Conservation (phyloP, 2,888 invertebrate species). For the Alcis repandata region DNA sequence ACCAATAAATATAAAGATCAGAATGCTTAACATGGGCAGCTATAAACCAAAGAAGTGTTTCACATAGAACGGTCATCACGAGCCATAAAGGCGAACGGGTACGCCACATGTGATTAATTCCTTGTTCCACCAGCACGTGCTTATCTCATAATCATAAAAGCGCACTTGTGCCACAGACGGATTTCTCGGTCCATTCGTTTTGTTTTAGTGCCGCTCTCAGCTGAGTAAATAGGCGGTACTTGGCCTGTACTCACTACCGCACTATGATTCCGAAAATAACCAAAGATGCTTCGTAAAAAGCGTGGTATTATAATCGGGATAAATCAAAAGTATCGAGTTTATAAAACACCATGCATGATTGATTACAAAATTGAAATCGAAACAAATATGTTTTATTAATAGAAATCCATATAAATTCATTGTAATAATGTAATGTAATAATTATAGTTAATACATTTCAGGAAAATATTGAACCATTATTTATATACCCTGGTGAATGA, state of each 20-base stretch:
- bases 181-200: constrained; percentile 72
- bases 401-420: too few relatives aligned
- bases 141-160: constrained; percentile 75
- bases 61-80: constrained; percentile 30
- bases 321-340: too few relatives aligned
- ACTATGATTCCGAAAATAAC: constrained; percentile 54
- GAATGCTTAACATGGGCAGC: background rate
- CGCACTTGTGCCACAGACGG: constrained; percentile 62
- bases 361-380: too few relatives aligned
- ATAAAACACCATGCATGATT: too few relatives aligned
- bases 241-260: constrained; percentile 40
- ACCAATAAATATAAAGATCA: constrained; percentile 1
- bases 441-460: background rate
- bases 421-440: too few relatives aligned
- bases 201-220: constrained; percentile 67
- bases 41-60: constrained; percentile 19
- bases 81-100: constrained; percentile 29
- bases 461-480: background rate
- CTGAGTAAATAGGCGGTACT: constrained; percentile 64
- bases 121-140: constrained; percentile 59
- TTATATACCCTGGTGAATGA: background rate
- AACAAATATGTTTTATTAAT: too few relatives aligned
- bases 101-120: constrained; percentile 60
- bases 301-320: too few relatives aligned
- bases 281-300: constrained; percentile 63